Percentiles rank a stretch among this genome's conserved stretches.
Conservation (phyloP, 2,888 invertebrate species). For the Catocala fraxini region DNA sequence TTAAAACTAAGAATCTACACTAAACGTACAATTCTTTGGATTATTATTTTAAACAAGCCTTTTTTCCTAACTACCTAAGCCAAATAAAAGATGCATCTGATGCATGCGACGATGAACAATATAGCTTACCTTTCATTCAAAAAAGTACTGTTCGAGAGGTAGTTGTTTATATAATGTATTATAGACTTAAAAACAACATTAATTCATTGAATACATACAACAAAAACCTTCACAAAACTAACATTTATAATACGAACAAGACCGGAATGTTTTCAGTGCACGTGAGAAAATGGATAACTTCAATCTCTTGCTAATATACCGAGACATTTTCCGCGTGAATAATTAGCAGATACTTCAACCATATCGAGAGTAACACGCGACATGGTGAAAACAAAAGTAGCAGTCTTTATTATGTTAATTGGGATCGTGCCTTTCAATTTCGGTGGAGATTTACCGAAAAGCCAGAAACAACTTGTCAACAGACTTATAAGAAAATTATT, state of each 20-base stretch:
- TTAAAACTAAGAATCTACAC: no score
- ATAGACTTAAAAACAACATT: no score
- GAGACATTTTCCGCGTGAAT: conserved; percentile 20
- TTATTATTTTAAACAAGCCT: no score
- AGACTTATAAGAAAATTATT: conserved; percentile 33
- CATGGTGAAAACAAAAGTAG: conserved; percentile 54
- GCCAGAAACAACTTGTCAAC: conserved; percentile 46
- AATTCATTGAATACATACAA: neutral
- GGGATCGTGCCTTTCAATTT: conserved; percentile 66
- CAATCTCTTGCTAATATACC: conserved; percentile 22
- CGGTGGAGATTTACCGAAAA: conserved; percentile 61
- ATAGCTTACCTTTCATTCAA: no score
- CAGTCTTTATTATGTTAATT: conserved; percentile 67
- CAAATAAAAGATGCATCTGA: no score
- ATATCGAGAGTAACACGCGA: conserved; percentile 30
- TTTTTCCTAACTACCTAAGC: no score
- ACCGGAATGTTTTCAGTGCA: neutral
- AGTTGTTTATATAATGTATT: no score
- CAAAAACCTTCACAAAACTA: neutral
- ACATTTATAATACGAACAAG: neutral
- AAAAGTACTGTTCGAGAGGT: no score
- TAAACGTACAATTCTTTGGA: no score
- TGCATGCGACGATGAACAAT: no score
- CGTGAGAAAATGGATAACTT: neutral
- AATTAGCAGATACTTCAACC: conserved; percentile 25